Conservation (phyloP, 2,888 invertebrate genomes). For the Habroteleia sp. region DNA sequence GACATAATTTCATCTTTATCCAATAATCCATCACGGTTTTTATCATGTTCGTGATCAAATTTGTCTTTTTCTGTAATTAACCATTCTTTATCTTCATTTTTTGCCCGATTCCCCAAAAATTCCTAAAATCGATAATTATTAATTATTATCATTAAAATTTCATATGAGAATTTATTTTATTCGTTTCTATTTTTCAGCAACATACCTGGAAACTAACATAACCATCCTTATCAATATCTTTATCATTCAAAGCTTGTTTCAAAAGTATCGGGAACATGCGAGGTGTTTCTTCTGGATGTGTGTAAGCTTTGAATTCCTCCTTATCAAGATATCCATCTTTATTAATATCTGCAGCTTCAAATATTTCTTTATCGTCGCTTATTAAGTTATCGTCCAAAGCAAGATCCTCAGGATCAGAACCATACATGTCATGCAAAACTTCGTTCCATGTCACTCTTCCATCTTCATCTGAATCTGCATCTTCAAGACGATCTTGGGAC, state of each 20-base stretch:
- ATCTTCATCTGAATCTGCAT: slow-evolving; percentile 92
- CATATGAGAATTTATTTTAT: not conserved
- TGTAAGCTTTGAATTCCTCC: slow-evolving; percentile 93
- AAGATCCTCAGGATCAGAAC: slow-evolving; percentile 85
- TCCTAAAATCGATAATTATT: slow-evolving; percentile 81
- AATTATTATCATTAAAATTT: not conserved
- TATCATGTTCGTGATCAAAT: slow-evolving; percentile 93
- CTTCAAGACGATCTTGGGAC: slow-evolving; percentile 90
- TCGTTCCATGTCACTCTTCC: slow-evolving; percentile 88
- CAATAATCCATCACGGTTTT: slow-evolving; percentile 90
- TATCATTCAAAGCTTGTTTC: slow-evolving; percentile 91
- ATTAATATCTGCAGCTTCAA: slow-evolving; percentile 91
- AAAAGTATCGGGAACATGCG: slow-evolving; percentile 91
- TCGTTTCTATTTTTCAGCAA: no score
- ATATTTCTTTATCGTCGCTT: slow-evolving; percentile 92
- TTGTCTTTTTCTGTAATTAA: slow-evolving; percentile 88
- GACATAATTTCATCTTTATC: slow-evolving; percentile 89
- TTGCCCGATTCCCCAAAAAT: slow-evolving; percentile 88
- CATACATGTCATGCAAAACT: slow-evolving; percentile 93
- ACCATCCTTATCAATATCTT: slow-evolving; percentile 93
- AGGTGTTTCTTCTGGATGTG: slow-evolving; percentile 96
- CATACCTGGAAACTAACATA: slow-evolving; percentile 87
- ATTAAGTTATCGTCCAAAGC: slow-evolving; percentile 83
- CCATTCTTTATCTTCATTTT: slow-evolving; percentile 87
- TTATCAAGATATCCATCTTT: slow-evolving; percentile 88